Percentiles rank a stretch among this genome's conserved stretches.
phyloP scores from a whole-genome alignment of 1,140 invertebrate species.

The Drosophila tropicalis region DNA sequence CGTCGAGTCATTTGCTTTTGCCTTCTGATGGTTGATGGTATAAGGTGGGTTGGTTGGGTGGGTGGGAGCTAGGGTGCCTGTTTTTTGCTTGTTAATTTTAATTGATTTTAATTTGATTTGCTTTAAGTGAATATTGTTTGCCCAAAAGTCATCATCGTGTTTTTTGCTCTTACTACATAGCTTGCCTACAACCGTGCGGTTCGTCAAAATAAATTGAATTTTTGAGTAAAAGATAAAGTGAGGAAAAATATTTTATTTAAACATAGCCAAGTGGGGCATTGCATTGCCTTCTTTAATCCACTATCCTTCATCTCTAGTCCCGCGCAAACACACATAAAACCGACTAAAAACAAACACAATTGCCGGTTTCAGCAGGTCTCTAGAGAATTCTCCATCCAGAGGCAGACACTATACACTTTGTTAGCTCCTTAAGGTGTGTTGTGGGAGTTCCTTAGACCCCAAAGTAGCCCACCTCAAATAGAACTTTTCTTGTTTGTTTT shows the following conservation, averaged over 20 bases:
- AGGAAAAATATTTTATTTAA: constrained; percentile 47
- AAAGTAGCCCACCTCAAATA: constrained; percentile 58
- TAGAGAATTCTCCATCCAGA: constrained; percentile 48
- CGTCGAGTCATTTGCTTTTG: background rate
- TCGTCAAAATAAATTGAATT: constrained; percentile 44
- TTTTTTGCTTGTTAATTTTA: constrained; percentile 75
- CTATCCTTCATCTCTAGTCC: background rate
- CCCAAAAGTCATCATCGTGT: constrained; percentile 27
- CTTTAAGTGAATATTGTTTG: constrained; percentile 62
- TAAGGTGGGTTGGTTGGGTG: constrained; percentile 11
- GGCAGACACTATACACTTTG: constrained; percentile 46
- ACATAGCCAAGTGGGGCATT: constrained; percentile 40
- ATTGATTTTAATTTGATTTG: constrained; percentile 78
- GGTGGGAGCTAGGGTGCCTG: constrained; percentile 28
- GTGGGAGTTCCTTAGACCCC: constrained; percentile 23
- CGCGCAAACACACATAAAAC: constrained; percentile 10
- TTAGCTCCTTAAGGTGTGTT: constrained; percentile 43
- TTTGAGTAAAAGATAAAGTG: constrained; percentile 14
- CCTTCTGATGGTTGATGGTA: constrained; percentile 20
- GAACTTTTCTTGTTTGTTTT: constrained; percentile 9
- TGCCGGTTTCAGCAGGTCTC: constrained; percentile 30
- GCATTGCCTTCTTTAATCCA: constrained; percentile 14
- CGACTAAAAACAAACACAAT: constrained; percentile 26
- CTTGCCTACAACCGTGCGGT: background rate
- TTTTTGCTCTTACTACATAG: background rate